Percentiles rank a stretch among this genome's conserved stretches.
Evolutionary conservation across 2,113 vertebrate species (phyloP).

Genomic region (Benthochromis sp.): DNA sequence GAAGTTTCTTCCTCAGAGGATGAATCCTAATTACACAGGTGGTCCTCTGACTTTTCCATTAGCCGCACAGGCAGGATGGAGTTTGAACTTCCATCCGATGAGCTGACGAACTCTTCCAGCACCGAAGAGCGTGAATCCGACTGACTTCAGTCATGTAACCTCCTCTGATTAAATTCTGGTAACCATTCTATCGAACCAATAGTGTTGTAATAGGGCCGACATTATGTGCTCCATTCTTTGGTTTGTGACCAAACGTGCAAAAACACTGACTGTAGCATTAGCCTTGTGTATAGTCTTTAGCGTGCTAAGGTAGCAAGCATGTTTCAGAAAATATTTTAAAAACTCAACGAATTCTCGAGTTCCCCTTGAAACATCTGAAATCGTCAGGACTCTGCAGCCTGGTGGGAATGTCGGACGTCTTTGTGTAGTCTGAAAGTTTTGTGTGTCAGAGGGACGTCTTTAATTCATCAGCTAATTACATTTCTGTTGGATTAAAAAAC

Average conservation of each 20-base stretch:
- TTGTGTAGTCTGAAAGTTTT: not conserved
- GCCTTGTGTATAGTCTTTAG: not conserved
- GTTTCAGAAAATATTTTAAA: not conserved
- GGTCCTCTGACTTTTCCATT: not conserved
- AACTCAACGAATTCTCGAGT: not conserved
- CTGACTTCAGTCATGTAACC: not conserved
- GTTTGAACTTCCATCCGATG: not conserved
- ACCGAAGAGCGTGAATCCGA: not conserved
- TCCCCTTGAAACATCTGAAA: not conserved
- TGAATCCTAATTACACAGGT: not conserved
- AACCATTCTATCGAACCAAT: not conserved
- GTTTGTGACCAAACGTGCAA: not conserved
- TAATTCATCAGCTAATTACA: not conserved
- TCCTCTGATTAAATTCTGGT: not conserved
- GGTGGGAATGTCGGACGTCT: accelerated
- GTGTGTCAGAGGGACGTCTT: not conserved
- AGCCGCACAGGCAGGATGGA: not conserved
- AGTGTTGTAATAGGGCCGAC: not conserved
- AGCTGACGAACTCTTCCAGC: not conserved
- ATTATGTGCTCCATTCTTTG: not conserved
- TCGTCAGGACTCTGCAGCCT: not conserved
- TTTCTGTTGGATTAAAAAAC: not conserved
- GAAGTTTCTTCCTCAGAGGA: not conserved
- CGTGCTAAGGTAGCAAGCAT: accelerated
- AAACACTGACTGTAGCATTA: not conserved